Evolutionary conservation across 2,113 vertebrate species (phyloP).

Genomic region (Bos javanicus): DNA sequence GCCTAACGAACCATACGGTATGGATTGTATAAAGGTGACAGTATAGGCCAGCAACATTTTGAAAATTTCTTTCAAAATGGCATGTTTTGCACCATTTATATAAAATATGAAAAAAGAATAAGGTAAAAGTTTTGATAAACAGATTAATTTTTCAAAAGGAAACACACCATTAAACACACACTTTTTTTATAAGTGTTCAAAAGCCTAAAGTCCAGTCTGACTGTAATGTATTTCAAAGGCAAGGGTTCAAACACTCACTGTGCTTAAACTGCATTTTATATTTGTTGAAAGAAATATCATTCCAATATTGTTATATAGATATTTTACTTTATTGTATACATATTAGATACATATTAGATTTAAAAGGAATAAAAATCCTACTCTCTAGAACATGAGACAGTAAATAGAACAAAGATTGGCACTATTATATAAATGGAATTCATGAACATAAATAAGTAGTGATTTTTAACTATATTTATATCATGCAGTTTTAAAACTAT

Average conservation of each 20-base stretch:
- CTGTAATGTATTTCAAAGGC: not conserved
- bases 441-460: not conserved
- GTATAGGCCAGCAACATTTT: not conserved
- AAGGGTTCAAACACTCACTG: not conserved
- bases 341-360: not conserved
- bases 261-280: not conserved
- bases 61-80: not conserved
- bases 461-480: not conserved
- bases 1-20: not conserved
- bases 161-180: not conserved
- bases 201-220: not conserved
- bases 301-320: not conserved
- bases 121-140: not conserved
- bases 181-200: not conserved
- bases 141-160: conserved; percentile 16
- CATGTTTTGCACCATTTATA: not conserved
- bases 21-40: not conserved
- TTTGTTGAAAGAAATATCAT: conserved; percentile 38
- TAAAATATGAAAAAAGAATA: not conserved
- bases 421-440: not conserved
- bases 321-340: conserved; percentile 41
- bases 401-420: not conserved
- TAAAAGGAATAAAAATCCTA: conserved; percentile 29
- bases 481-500: not conserved
- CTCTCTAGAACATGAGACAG: not conserved